A percentile compares a stretch with the other conserved stretches of the same genome.
Evolutionary conservation across 1,140 invertebrate genomes (phyloP).

Genomic region (Contarinia nasturtii): DNA sequence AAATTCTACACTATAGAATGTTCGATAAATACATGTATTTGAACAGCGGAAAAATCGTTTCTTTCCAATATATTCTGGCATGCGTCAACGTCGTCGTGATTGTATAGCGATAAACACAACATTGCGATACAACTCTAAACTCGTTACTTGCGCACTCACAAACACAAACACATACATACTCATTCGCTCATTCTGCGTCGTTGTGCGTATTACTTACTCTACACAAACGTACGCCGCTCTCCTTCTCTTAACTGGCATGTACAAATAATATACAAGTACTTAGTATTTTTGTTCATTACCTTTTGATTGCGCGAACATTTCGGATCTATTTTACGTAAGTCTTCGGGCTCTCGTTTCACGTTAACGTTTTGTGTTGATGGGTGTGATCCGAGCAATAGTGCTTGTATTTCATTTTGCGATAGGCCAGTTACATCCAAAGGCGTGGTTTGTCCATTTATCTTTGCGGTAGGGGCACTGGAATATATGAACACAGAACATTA

Average conservation of each 20-base stretch:
- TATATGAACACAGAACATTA: too few relatives aligned
- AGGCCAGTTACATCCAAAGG: slow-evolving; percentile 24
- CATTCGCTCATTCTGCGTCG: slow-evolving; percentile 9
- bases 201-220: slow-evolving; percentile 12
- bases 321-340: slow-evolving; percentile 23
- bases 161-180: too few relatives aligned
- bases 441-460: slow-evolving; percentile 24
- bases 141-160: too few relatives aligned
- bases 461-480: slow-evolving; percentile 11
- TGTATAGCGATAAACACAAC: slow-evolving; percentile 3
- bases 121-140: too few relatives aligned
- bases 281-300: slow-evolving; percentile 10
- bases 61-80: background rate
- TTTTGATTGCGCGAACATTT: slow-evolving; percentile 17
- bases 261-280: background rate
- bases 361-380: slow-evolving; percentile 19
- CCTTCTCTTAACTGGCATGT: too few relatives aligned
- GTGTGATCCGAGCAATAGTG: slow-evolving; percentile 24
- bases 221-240: slow-evolving; percentile 5
- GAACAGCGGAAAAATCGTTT: background rate
- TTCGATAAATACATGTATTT: too few relatives aligned
- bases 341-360: slow-evolving; percentile 24
- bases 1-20: too few relatives aligned
- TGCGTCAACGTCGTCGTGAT: slow-evolving; percentile 5
- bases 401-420: slow-evolving; percentile 26